Evolutionary conservation across 2,797 vertebrate species (phyloP), one percentile per base, ranked within the genome.

Genomic region (Notolepis coatsorum): DNA sequence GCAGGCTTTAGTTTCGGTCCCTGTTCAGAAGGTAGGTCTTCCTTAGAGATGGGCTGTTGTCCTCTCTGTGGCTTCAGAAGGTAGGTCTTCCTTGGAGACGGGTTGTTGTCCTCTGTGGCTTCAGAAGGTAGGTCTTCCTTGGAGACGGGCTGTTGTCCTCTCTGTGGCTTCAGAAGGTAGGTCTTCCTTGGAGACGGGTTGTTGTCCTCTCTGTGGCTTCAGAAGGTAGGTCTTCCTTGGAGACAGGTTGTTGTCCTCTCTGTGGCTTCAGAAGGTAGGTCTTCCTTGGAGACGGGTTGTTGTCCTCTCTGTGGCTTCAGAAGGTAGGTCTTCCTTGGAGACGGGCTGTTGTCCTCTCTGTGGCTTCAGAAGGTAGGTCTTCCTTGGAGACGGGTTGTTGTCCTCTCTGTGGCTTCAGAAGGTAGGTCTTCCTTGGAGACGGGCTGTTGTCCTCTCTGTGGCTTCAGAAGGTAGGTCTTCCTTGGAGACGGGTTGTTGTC

Each of bases 321-420:
- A 64, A 52, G 55, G 38, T 0, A 10, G 61, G 48, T 61, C 49
- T 28, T n/a, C n/a, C n/a, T n/a, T n/a, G 42, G 18, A 20, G 63
- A 61, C 76, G 63, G 56, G 30, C n/a, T n/a, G n/a, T 65, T n/a
- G 48, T 43, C 10, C 12, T 23, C 31, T 21, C 15, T 10, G 23
- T 2, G 30, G 28, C 18, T 61, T 46, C 48, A 38, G 15, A 64
- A 52, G 55, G 38, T 0, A 10, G 61, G 48, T 61, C 49, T 28
- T n/a, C n/a, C n/a, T n/a, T n/a, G 42, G 18, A 20, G 63, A 61
- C 76, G 63, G 56, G 30, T 65, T n/a, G 48, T 43, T n/a, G n/a
- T n/a, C 10, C 12, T 23, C 31, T 21, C 15, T 10, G 23, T 2
- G 30, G 28, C 18, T 61, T 46, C 48, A 38, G 15, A 64, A 52